phyloP scores from a whole-genome alignment of 2,888 invertebrate species.

The Vannuccia rotundouncinata region DNA sequence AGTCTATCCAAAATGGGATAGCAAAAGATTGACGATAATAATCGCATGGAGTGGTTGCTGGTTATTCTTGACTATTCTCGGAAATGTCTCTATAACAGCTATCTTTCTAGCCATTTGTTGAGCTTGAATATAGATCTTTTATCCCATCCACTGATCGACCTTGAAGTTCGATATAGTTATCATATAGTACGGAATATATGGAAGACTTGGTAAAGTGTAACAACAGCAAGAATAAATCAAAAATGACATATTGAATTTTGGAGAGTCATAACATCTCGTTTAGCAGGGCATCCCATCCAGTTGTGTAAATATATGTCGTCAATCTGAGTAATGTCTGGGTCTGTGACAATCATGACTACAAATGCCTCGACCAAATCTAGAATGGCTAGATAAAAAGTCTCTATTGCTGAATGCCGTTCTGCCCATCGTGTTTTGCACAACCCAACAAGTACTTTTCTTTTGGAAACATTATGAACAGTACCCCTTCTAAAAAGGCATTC shows the following conservation, averaged over 20 bases:
- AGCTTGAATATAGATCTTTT: conserved; percentile 27
- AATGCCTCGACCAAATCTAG: conserved; percentile 31
- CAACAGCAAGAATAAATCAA: conserved; percentile 26
- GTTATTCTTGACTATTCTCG: conserved; percentile 11
- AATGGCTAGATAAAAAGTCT: conserved; percentile 36
- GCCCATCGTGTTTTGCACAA: conserved; percentile 9
- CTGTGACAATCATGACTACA: conserved; percentile 32
- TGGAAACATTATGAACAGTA: neutral
- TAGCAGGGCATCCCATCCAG: conserved; percentile 20
- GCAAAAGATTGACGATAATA: neutral
- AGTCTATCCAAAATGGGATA: conserved; percentile 10
- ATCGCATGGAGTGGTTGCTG: neutral
- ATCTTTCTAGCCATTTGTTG: conserved; percentile 32
- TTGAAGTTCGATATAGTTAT: conserved; percentile 28
- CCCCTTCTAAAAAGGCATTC: neutral
- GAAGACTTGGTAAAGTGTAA: conserved; percentile 31
- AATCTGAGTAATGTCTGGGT: neutral
- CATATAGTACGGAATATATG: conserved; percentile 20
- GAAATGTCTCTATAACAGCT: neutral
- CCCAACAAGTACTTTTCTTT: conserved; percentile 35
- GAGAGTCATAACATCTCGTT: neutral
- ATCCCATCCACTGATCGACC: conserved; percentile 14
- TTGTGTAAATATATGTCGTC: conserved; percentile 12
- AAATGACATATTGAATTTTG: conserved; percentile 9
- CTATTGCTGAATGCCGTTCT: conserved; percentile 26